Evolutionary conservation across 2,113 vertebrate species (phyloP), one percentile per base, ranked within the genome.

Genomic region (Aix galericulata): DNA sequence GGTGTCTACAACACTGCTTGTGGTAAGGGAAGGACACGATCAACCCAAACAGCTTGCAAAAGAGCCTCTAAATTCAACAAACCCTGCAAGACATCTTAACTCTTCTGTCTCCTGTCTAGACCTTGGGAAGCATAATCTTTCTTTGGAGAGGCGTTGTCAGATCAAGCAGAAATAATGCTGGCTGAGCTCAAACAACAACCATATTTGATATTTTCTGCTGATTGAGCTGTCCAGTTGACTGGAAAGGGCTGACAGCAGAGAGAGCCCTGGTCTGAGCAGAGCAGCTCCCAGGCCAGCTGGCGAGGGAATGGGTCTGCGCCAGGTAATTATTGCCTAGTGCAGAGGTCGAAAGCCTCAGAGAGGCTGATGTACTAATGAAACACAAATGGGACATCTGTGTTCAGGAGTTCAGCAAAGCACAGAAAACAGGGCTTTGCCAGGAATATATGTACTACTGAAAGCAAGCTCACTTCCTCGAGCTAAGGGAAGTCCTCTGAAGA

Each of bases 301-400:
- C 13, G 90, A 93, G 95, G 96, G 96, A 95, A 94, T 97, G 97
- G 97, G 98, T 89, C 91, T 50, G 97, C 77, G 98, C 98, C 98
- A 98, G 98, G 98, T 98, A 98, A 98, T 98, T 98, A 98, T 98
- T 97, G 98, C 98, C 88, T 96, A 77, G 98, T 97, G 97, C 98
- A 97, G 96, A 98, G 98, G 98, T 98, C 98, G 95, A 95, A 95
- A 97, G 96, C 96, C 98, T 96, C 97, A 85, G 98, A 97, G 98
- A 97, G 96, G 79, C 97, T 85, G 94, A 94, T 82, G 97, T 95
- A 96, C 98, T 98, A 97, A 98, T 98, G 98, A 98, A 98, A 98
- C 97, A 98, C 98, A 98, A 98, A 98, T 98, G 97, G 98, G 98
- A 98, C 98, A 98, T 98, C 98, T 98, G 98, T 96, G 98, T 96